These are phyloP conservation scores for Gallinago undulata DNA, from an alignment of 2,113 vertebrate species.

Conservation along the genomic window DNA sequence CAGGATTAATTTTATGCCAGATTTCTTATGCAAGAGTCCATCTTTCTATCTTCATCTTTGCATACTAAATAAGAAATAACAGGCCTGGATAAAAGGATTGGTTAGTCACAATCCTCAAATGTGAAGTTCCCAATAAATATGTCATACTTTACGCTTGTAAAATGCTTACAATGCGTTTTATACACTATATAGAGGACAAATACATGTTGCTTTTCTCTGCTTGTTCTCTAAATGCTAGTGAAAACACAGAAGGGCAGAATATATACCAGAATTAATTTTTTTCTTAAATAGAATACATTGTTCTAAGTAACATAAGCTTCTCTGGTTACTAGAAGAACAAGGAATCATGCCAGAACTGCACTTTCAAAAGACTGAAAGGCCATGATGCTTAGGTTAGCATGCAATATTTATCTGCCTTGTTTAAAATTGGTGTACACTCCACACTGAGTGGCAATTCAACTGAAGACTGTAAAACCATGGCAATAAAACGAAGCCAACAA, in stretches of 20 bases:
- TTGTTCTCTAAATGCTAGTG: neutral
- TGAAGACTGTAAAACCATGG: neutral
- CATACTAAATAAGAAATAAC: neutral
- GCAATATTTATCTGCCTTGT: neutral
- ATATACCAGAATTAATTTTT: neutral
- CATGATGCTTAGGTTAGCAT: neutral
- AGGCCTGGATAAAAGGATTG: neutral
- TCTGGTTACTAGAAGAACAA: neutral
- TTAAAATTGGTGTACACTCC: neutral
- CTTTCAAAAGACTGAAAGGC: neutral
- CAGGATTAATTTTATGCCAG: neutral
- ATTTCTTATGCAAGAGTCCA: neutral
- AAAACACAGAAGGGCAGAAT: neutral
- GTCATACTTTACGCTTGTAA: neutral
- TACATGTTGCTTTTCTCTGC: neutral
- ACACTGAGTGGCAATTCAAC: neutral
- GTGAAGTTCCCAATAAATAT: neutral
- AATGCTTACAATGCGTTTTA: neutral
- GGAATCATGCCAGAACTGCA: neutral
- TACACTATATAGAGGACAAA: neutral
- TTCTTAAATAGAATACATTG: neutral
- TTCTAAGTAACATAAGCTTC: neutral
- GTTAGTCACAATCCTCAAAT: neutral
- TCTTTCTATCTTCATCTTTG: neutral
- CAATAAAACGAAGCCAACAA: neutral